Evolutionary conservation across 2,797 vertebrate species (phyloP).

Genomic region (Sebastes matsubarae): DNA sequence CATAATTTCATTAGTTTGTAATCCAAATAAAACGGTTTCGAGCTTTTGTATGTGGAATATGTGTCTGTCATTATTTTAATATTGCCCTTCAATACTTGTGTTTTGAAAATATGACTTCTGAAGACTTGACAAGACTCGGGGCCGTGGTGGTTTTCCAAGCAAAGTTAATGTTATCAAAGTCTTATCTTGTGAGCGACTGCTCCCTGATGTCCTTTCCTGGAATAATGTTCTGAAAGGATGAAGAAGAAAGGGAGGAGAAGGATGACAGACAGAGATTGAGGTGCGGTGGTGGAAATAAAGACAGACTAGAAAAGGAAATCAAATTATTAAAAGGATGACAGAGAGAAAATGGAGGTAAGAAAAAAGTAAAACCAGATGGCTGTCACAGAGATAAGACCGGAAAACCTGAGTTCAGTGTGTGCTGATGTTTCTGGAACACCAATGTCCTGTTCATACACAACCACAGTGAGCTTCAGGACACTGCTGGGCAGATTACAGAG

Average conservation of each 20-base stretch:
- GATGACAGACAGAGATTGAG: conserved; percentile 25
- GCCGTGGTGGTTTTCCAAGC: conserved; percentile 12
- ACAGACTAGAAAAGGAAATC: conserved; percentile 23
- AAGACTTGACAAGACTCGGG: background rate
- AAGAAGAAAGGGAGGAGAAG: conserved; percentile 25
- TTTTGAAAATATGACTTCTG: conserved; percentile 7
- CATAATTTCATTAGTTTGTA: background rate
- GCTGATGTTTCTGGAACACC: background rate
- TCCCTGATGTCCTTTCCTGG: conserved; percentile 84
- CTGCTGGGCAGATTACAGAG: conserved; percentile 20
- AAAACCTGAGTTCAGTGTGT: background rate
- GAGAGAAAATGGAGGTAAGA: conserved; percentile 32
- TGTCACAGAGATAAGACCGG: conserved; percentile 27
- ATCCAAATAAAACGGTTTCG: background rate
- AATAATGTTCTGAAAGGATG: conserved; percentile 82
- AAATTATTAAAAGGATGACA: conserved; percentile 43
- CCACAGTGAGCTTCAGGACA: conserved; percentile 8
- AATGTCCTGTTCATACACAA: conserved; percentile 4
- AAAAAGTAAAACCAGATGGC: conserved; percentile 43
- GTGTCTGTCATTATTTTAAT: background rate
- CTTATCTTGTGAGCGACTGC: conserved; percentile 81
- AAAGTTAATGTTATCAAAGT: conserved; percentile 79
- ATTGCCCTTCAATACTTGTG: background rate
- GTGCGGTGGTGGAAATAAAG: conserved; percentile 11
- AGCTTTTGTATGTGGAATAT: background rate